Evolutionary conservation across 2,888 invertebrate species (phyloP).

Genomic region (Allygus modestus): DNA sequence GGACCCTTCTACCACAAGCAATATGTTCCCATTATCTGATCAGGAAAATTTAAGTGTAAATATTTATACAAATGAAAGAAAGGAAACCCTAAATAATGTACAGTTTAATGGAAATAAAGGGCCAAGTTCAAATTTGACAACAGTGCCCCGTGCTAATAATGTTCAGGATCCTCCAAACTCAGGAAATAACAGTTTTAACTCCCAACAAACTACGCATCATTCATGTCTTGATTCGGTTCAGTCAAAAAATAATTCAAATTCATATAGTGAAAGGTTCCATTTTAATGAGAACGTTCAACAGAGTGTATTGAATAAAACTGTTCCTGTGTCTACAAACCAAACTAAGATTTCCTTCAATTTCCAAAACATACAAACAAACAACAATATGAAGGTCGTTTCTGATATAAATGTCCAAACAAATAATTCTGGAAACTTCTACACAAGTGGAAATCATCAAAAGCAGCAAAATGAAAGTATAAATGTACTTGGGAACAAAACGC

Average conservation of each 20-base stretch:
- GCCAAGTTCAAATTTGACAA: neutral
- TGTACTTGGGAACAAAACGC: neutral
- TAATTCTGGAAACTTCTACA: neutral
- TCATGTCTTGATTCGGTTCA: neutral
- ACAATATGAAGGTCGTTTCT: neutral
- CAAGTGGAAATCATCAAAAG: neutral
- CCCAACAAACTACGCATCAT: neutral
- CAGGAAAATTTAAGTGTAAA: neutral
- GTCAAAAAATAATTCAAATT: neutral
- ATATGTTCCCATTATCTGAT: neutral
- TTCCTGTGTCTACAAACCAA: neutral
- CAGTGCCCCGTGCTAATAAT: neutral
- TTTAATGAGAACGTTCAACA: neutral
- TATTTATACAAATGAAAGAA: neutral
- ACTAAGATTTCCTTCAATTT: neutral
- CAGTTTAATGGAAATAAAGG: neutral
- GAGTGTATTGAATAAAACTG: constrained; percentile 8
- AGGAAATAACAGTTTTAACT: neutral
- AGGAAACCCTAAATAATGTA: neutral
- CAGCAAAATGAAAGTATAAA: neutral
- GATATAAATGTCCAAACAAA: neutral
- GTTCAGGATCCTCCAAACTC: neutral
- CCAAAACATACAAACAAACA: neutral
- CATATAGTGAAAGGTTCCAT: neutral
- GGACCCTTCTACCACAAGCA: neutral